phyloP scores from a whole-genome alignment of 2,888 invertebrate species.

The Leucophenga montana region DNA sequence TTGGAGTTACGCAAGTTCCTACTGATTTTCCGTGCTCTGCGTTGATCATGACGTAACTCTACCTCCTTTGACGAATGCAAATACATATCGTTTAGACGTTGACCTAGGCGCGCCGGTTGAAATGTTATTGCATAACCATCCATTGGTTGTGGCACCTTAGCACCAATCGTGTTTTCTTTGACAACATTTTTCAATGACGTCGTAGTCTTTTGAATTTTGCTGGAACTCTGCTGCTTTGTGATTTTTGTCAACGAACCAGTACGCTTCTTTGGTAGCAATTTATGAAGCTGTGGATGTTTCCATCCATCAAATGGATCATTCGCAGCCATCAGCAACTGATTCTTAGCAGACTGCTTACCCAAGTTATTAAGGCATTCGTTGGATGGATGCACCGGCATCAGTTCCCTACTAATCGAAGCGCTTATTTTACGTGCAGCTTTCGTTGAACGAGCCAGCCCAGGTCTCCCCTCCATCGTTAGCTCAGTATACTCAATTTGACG shows the following conservation, averaged over 20 bases:
- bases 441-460: not conserved
- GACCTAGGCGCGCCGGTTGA: not conserved
- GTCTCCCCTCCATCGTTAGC: constrained; percentile 31
- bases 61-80: constrained; percentile 1
- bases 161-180: not conserved
- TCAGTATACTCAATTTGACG: not conserved
- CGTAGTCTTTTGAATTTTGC: not conserved
- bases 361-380: constrained; percentile 32
- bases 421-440: constrained; percentile 46
- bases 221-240: not conserved
- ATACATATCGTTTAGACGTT: constrained; percentile 15
- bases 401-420: constrained; percentile 48
- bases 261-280: not conserved
- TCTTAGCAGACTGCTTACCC: not conserved
- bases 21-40: not conserved
- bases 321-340: not conserved
- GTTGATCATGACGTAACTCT: not conserved
- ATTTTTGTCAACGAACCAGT: not conserved
- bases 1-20: not conserved
- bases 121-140: not conserved
- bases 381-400: constrained; percentile 46
- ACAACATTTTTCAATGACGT: not conserved
- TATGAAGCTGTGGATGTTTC: constrained; percentile 41
- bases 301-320: constrained; percentile 47
- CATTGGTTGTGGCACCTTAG: constrained; percentile 31